Conservation (phyloP, 2,113 vertebrate genomes). For the sheep (Ovis aries) region DNA sequence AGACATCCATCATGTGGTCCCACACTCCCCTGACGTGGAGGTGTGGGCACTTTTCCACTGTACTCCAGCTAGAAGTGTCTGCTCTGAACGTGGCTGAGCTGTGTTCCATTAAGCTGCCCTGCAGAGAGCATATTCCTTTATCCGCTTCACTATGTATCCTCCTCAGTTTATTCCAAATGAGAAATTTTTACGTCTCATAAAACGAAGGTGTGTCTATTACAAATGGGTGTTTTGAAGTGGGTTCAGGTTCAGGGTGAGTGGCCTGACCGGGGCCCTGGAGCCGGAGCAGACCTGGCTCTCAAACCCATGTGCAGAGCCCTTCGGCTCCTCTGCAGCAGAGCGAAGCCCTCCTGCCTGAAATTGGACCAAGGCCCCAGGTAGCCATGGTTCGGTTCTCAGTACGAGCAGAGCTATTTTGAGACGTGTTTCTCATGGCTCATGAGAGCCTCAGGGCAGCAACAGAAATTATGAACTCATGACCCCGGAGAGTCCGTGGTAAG, state of each 20-base stretch:
- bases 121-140: accelerated
- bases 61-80: accelerated
- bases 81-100: accelerated
- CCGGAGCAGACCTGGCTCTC: accelerated
- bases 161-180: not conserved
- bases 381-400: accelerated
- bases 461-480: accelerated
- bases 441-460: not conserved
- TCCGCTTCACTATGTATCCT: accelerated
- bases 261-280: accelerated
- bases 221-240: too few species aligned
- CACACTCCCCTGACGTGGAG: accelerated
- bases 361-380: accelerated
- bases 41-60: accelerated
- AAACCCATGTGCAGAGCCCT: accelerated
- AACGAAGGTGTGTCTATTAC: not conserved
- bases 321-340: too few species aligned
- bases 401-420: not conserved
- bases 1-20: accelerated
- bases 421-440: accelerated
- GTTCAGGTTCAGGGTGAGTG: accelerated
- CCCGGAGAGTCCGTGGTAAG: accelerated
- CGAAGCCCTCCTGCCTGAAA: accelerated
- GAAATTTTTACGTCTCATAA: not conserved
- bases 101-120: accelerated